Conservation (phyloP, 2,888 invertebrate species). For the Himalopsyche kuldschensis region DNA sequence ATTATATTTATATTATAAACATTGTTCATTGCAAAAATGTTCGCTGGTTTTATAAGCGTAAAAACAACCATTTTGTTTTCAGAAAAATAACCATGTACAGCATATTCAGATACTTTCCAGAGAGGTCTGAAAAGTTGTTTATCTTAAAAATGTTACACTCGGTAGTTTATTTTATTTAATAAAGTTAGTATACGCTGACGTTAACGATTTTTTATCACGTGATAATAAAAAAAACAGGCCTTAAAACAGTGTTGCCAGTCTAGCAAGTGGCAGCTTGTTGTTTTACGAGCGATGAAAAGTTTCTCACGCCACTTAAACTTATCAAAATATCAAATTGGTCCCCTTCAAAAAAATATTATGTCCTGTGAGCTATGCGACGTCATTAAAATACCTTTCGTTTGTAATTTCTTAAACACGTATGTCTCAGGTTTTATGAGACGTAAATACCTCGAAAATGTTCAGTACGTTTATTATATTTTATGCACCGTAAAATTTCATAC, state of each 20-base stretch:
- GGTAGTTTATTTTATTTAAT: not conserved
- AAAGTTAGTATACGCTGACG: not conserved
- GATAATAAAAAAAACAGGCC: not conserved
- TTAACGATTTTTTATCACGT: slow-evolving; percentile 1
- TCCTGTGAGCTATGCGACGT: not conserved
- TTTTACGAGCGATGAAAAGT: not conserved
- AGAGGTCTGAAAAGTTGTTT: not conserved
- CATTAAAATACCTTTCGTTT: not conserved
- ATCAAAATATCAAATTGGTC: not conserved
- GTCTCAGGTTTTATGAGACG: not conserved
- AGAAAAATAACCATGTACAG: not conserved
- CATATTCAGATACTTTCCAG: not conserved
- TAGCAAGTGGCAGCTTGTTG: not conserved
- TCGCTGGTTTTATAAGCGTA: not conserved
- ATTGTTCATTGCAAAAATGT: not conserved
- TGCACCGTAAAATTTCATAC: not conserved
- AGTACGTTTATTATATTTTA: not conserved
- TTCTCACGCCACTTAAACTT: slow-evolving; percentile 1
- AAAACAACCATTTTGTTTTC: not conserved
- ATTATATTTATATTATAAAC: not conserved
- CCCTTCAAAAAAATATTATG: not conserved
- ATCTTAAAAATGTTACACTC: not conserved
- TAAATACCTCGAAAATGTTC: not conserved
- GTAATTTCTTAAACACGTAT: not conserved
- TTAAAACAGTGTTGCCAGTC: not conserved